Evolutionary conservation across 1,140 invertebrate species (phyloP).

Genomic region (Linepithema humile): DNA sequence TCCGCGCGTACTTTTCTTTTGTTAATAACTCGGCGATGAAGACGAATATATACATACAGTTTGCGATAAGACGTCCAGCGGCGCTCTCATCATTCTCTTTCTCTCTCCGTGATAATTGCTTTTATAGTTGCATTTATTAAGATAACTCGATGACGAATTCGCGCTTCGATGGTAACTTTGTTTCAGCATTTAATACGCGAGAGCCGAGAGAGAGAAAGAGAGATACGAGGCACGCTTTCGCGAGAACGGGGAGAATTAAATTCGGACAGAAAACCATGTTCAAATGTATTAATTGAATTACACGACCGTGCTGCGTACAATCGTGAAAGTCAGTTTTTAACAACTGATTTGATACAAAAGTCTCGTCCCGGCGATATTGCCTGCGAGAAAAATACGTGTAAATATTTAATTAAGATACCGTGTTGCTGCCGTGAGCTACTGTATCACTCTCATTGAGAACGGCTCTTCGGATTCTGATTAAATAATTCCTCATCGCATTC

Average conservation of each 20-base stretch:
- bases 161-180: constrained; percentile 9
- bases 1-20: constrained; percentile 41
- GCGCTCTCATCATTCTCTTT: constrained; percentile 24
- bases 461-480: constrained; percentile 25
- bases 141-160: constrained; percentile 49
- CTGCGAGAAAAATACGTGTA: not conserved
- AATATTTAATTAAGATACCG: constrained; percentile 18
- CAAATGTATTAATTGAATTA: not conserved
- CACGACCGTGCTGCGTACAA: not conserved
- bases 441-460: not conserved
- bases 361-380: not conserved
- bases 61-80: not conserved
- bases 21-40: constrained; percentile 46
- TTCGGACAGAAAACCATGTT: not conserved
- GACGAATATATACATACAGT: constrained; percentile 12
- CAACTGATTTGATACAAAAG: not conserved
- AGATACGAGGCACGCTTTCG: not conserved
- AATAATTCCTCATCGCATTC: constrained; percentile 51
- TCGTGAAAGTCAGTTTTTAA: not conserved
- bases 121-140: constrained; percentile 59
- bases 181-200: constrained; percentile 20
- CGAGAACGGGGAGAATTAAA: constrained; percentile 15
- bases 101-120: constrained; percentile 33
- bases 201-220: not conserved
- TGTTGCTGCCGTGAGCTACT: too few relatives aligned